These are phyloP conservation scores for Perca schrenkii DNA, from an alignment of 2,113 vertebrate genomes.

Conservation along the genomic window DNA sequence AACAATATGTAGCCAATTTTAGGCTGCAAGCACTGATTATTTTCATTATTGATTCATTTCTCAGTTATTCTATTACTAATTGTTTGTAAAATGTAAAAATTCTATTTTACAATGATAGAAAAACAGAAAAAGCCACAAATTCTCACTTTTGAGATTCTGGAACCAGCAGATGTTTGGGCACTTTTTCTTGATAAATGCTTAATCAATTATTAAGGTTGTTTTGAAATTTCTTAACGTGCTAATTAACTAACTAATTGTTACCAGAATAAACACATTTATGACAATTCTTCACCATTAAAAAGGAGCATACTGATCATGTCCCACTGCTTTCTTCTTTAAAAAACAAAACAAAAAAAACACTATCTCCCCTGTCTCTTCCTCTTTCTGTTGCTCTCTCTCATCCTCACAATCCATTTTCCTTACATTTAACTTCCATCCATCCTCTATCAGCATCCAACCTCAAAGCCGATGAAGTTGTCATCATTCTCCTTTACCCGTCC, in stretches of 20 bases:
- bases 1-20: neutral
- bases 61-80: neutral
- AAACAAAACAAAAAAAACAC: neutral
- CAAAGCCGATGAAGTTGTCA: conserved; percentile 71
- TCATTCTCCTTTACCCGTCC: conserved; percentile 40
- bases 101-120: too few species aligned
- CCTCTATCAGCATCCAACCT: conserved; percentile 21
- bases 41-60: neutral
- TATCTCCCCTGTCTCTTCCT: neutral
- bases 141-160: neutral
- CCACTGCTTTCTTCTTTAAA: neutral
- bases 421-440: conserved; percentile 41
- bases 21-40: neutral
- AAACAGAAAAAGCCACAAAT: neutral
- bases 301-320: neutral
- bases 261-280: neutral
- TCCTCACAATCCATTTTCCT: conserved; percentile 22
- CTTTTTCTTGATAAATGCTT: neutral
- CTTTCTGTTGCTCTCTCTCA: neutral
- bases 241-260: too few species aligned
- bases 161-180: neutral
- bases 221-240: too few species aligned
- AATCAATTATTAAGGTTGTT: neutral
- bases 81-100: neutral
- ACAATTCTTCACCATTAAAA: too few species aligned